Evolutionary conservation across 2,797 vertebrate genomes (phyloP), one percentile per base, ranked within the genome.

Genomic region (Enteromius thamalakanensis): DNA sequence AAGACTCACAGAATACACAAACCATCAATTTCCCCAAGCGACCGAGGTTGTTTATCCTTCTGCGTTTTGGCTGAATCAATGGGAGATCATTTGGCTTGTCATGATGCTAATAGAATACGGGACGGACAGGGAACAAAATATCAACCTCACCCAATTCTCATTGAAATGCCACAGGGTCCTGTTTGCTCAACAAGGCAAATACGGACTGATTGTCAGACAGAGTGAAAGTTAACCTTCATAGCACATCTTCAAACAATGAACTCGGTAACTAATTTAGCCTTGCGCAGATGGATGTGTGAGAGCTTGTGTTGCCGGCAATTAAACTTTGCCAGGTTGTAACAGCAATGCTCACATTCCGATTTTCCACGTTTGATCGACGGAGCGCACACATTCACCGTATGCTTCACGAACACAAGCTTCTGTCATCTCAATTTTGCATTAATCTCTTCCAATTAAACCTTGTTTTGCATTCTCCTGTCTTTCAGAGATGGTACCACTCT

Each of bases 401-500:
- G 76, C 40, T 64, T 77, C 40, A 77, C 6, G 40, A 64, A 21
- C 58, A 19, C 34, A 42, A 60, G 34, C 74, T 76, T 60, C 74
- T 72, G 40, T 71, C 79, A 64, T 49, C 55, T 72, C 55, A 64
- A 62, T 76, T 34, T 82, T 53, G 47, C 71, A 42, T 82, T 76
- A 19, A 82, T 76, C 72, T 67, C 32, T 29, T 65, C 65, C 74
- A 71, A 81, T 65, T 85, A 85, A 82, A 78, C 47, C n/a, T 49
- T 49, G 65, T 78, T 77, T 74, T 51, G 32, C n/a, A 51, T 62
- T 81, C 37, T 42, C 5, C 15, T 67, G 47, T 42, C 72, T 64
- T 71, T 49, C 26, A 19, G 69, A 71, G 40, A 74, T 15, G 0
- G 1, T 34, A 67, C 32, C 47, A 55, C 40, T 67, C n/a, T 49